Conservation (phyloP, 2,888 invertebrate genomes). For the Cheiracanthium punctorium region DNA sequence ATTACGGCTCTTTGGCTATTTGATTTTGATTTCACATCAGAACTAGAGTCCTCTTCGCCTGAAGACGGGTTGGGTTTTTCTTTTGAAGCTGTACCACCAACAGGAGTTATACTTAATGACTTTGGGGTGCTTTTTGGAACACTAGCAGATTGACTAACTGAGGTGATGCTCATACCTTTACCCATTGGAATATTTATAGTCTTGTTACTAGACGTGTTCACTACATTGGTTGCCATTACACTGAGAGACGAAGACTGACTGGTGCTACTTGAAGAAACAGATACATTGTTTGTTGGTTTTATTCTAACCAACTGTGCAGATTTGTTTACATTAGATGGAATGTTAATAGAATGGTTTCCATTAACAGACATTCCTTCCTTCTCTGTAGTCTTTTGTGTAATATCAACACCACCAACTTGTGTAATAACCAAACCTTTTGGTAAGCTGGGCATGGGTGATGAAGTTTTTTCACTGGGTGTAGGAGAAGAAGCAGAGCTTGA, state of each 20-base stretch:
- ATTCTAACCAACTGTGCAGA: slow-evolving; percentile 42
- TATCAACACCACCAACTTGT: slow-evolving; percentile 15
- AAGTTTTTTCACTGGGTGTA: not conserved
- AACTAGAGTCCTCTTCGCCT: not conserved
- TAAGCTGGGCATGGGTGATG: slow-evolving; percentile 26
- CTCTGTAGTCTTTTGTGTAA: not conserved
- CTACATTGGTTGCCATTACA: not conserved
- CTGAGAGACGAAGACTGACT: not conserved
- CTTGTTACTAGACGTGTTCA: not conserved
- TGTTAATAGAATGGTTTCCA: not conserved
- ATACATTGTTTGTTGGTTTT: slow-evolving; percentile 7
- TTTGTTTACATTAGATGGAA: slow-evolving; percentile 6
- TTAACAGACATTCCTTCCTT: not conserved
- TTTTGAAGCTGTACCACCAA: not conserved
- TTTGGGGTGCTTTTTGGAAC: not conserved
- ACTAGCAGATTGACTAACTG: not conserved
- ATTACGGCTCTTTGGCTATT: too few species aligned
- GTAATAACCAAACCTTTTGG: slow-evolving; percentile 43
- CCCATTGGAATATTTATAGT: not conserved
- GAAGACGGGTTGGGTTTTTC: not conserved
- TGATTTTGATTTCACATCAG: not conserved
- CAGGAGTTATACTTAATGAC: slow-evolving; percentile 18
- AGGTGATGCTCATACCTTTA: slow-evolving; percentile 24
- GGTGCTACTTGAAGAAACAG: not conserved
- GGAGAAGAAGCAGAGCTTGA: not conserved